phyloP scores from a whole-genome alignment of 2,888 invertebrate genomes.

The Exephanes ischioxanthus region DNA sequence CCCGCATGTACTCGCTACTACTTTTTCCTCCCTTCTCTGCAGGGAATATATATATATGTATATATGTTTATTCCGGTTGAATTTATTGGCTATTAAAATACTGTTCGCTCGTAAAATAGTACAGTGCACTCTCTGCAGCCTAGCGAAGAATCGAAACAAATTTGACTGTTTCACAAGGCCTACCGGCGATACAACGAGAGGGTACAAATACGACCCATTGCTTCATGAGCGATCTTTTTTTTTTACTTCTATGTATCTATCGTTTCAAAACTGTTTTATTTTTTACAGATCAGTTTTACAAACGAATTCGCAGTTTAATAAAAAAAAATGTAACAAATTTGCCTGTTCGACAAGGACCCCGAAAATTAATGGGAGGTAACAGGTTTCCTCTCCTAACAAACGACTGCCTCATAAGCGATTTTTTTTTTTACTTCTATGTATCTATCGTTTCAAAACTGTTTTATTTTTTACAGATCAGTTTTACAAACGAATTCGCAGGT shows the following conservation, averaged over 20 bases:
- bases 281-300: not conserved
- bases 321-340: too few species aligned
- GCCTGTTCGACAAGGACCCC: too few species aligned
- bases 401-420: too few species aligned
- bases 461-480: not conserved
- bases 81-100: conserved; percentile 48
- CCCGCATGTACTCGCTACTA: not conserved
- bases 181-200: not conserved
- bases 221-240: not conserved
- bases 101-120: conserved; percentile 10
- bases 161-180: conserved; percentile 8
- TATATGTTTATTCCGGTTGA: conserved; percentile 19
- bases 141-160: not conserved
- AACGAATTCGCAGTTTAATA: too few species aligned
- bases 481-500: too few species aligned
- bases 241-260: not conserved
- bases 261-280: not conserved
- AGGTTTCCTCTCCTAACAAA: too few species aligned
- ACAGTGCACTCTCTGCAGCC: not conserved
- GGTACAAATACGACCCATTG: not conserved
- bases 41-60: not conserved
- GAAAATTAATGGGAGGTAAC: too few species aligned
- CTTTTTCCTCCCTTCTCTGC: not conserved
- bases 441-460: not conserved
- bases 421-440: not conserved